Evolutionary conservation across 2,888 invertebrate genomes (phyloP), one percentile per base, ranked within the genome.

Genomic region (Drosophila bunnanda): DNA sequence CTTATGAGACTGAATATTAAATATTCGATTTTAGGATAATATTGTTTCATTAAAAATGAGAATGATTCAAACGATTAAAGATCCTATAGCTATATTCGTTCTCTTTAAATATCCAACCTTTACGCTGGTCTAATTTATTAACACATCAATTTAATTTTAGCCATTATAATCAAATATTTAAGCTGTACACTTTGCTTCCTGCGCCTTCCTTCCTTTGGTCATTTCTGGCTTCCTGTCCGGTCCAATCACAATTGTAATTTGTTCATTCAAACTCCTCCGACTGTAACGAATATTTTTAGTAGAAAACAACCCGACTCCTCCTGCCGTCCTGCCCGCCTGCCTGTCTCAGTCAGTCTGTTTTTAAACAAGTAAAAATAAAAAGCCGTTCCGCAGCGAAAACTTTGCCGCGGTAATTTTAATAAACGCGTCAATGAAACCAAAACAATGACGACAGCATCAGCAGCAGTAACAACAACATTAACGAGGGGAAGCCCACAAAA

Each of bases 391-490:
- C 68, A 60, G 69, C 39, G 41, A 72, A 75, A 83, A 80, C 67
- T 80, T 86, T 82, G 75, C 75, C 70, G 71, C 83, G 79, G 84
- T 76, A 79, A 85, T 85, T 86, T 85, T 85, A 86, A 86, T 85
- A 86, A 86, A 82, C 86, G 83, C 84, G 78, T 82, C 84, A 84
- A 86, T 85, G 82, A 86, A 86, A 82, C 79, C 87, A 82, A 85
- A 86, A 87, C 84, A 85, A 86, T 82, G 87, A 86, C 66, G 81
- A 77, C 79, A 82, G 58, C 73, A 71, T 72, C 52, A 43, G 25
- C 71, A 48, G 62, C 65, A 69, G 38, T 52, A 76, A 59, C 59
- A 62, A 30, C 61, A 72, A 41, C 55, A 70, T 58, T 73, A 70
- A 54, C 75, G 72, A 77, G 67, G 77, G 68, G 56, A 39, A 70